Conservation (phyloP, 2,113 vertebrate species). For the Chrysochloris asiatica region DNA sequence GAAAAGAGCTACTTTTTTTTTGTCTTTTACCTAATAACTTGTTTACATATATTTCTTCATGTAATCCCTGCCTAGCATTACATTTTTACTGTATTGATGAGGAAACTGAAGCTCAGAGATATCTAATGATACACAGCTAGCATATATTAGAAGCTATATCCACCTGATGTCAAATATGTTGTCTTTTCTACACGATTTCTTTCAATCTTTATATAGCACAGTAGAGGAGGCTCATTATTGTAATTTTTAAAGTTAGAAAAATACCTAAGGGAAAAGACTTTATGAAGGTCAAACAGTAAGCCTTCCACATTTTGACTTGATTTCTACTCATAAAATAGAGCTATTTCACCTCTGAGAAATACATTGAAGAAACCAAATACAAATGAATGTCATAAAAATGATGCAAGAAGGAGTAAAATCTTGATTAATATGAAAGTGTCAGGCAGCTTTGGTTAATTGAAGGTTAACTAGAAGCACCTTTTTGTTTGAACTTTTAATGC, state of each 20-base stretch:
- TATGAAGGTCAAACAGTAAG: slow-evolving; percentile 62
- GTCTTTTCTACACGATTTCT: not conserved
- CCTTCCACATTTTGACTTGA: slow-evolving; percentile 35
- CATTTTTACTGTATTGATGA: not conserved
- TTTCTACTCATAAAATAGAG: slow-evolving; percentile 65
- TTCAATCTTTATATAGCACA: not conserved
- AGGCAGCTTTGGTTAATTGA: slow-evolving; percentile 64
- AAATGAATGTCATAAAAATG: slow-evolving; percentile 71
- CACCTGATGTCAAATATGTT: not conserved
- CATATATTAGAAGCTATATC: not conserved
- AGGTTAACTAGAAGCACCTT: slow-evolving; percentile 65
- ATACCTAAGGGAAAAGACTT: slow-evolving; percentile 46
- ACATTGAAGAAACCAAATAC: slow-evolving; percentile 69
- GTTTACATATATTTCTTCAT: not conserved
- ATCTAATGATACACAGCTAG: not conserved
- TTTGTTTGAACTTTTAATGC: slow-evolving; percentile 57
- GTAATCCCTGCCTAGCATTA: not conserved
- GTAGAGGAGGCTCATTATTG: slow-evolving; percentile 28
- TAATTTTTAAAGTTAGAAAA: slow-evolving; percentile 59
- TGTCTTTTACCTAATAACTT: not conserved
- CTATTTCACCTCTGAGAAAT: slow-evolving; percentile 71
- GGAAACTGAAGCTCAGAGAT: not conserved
- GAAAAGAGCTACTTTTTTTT: not conserved
- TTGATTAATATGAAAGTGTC: slow-evolving; percentile 58
- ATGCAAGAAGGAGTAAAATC: slow-evolving; percentile 60